These are phyloP conservation scores for Trissolcus basalis DNA, from an alignment of 1,140 invertebrate genomes.

Conservation along the genomic window DNA sequence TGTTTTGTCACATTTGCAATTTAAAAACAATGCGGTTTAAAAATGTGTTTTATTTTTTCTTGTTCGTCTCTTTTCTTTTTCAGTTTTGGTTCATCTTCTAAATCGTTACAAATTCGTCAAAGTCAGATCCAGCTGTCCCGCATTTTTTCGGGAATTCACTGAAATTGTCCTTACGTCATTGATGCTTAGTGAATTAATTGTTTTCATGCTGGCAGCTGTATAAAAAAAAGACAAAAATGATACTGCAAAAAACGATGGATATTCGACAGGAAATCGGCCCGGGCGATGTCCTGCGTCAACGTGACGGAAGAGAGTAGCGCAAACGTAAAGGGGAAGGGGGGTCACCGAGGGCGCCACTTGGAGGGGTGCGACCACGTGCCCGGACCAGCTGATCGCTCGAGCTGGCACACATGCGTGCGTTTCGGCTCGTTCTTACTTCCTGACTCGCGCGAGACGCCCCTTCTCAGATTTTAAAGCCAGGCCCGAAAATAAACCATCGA, in stretches of 20 bases:
- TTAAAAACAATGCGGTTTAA: too few species aligned
- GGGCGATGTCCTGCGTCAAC: slow-evolving; percentile 26
- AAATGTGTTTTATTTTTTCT: too few species aligned
- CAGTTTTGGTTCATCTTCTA: too few species aligned
- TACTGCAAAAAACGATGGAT: slow-evolving; percentile 10
- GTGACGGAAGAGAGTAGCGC: slow-evolving; percentile 1
- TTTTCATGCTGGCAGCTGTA: slow-evolving; percentile 13
- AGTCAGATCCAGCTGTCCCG: slow-evolving; percentile 32
- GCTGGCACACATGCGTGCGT: slow-evolving; percentile 49
- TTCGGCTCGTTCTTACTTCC: slow-evolving; percentile 34
- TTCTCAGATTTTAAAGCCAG: not conserved
- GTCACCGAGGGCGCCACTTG: slow-evolving; percentile 17
- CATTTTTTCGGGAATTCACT: slow-evolving; percentile 13
- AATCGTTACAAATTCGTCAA: not conserved
- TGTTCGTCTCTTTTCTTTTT: too few species aligned
- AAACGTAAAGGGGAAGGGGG: slow-evolving; percentile 4
- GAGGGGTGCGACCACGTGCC: slow-evolving; percentile 55
- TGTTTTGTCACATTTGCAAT: too few species aligned
- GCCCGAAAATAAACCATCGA: slow-evolving; percentile 6
- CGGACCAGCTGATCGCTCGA: slow-evolving; percentile 66
- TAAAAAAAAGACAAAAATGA: slow-evolving; percentile 5
- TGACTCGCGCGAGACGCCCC: slow-evolving; percentile 30
- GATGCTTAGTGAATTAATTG: slow-evolving; percentile 17
- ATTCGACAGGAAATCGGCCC: slow-evolving; percentile 33
- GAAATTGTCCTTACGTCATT: slow-evolving; percentile 8